Evolutionary conservation across 2,888 invertebrate species (phyloP).

Genomic region (Epiblema foenella): DNA sequence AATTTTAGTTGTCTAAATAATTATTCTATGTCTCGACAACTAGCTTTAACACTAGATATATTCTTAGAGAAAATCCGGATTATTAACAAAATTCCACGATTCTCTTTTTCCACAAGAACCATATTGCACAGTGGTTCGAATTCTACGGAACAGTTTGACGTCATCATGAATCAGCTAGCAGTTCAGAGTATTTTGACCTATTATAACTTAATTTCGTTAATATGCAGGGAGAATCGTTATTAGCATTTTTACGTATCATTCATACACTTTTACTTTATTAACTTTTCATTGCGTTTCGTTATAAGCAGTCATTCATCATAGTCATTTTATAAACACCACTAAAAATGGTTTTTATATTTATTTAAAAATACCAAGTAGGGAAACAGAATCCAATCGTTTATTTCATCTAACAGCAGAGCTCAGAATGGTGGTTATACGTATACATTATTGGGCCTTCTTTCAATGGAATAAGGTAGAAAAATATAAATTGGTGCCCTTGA

Average conservation of each 20-base stretch:
- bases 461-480: too few species aligned
- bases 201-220: constrained; percentile 2
- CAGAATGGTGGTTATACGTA: background rate
- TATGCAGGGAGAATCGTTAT: background rate
- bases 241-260: background rate
- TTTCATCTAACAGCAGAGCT: constrained; percentile 18
- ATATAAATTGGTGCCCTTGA: too few species aligned
- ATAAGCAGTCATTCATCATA: too few species aligned
- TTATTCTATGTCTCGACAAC: background rate
- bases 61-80: background rate
- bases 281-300: background rate
- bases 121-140: constrained; percentile 3
- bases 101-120: background rate
- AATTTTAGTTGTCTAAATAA: too few species aligned
- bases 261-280: too few species aligned
- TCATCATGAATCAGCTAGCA: background rate
- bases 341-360: too few species aligned
- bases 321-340: too few species aligned
- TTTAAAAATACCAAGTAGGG: background rate
- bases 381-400: background rate
- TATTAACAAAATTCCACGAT: constrained; percentile 1
- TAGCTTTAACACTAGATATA: background rate
- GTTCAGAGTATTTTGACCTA: constrained; percentile 3
- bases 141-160: constrained; percentile 18
- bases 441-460: too few species aligned